Evolutionary conservation across 2,797 vertebrate genomes (phyloP).

Genomic region (Varecia variegata): DNA sequence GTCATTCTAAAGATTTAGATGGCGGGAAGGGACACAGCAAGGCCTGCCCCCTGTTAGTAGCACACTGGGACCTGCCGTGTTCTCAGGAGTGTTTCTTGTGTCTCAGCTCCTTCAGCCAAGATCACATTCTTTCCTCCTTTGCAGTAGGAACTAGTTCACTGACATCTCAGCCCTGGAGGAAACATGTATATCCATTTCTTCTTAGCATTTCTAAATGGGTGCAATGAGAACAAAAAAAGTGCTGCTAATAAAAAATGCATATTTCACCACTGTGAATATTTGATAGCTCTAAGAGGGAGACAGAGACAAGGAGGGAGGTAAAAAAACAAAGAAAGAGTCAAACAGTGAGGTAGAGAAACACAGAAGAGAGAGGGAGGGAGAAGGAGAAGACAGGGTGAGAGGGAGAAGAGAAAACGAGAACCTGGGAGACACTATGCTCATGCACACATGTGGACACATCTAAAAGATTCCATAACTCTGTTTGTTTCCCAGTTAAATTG

Average conservation of each 20-base stretch:
- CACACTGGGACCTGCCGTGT: neutral
- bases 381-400: neutral
- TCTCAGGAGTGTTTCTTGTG: neutral
- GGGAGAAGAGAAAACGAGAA: neutral
- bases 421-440: neutral
- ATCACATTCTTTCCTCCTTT: neutral
- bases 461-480: slow-evolving; percentile 51
- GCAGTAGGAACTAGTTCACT: neutral
- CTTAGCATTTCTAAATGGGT: neutral
- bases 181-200: neutral
- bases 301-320: neutral
- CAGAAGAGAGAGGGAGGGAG: neutral
- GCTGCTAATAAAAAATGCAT: neutral
- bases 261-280: neutral
- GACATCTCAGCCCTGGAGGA: neutral
- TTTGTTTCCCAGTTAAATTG: slow-evolving; percentile 54
- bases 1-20: neutral
- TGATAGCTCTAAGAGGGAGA: neutral
- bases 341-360: neutral
- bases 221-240: neutral
- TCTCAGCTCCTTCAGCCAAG: neutral
- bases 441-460: neutral
- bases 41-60: neutral
- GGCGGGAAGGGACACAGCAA: neutral
- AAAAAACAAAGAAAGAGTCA: neutral